phyloP scores from a whole-genome alignment of 2,113 vertebrate genomes.

The Osmerus eperlanus region DNA sequence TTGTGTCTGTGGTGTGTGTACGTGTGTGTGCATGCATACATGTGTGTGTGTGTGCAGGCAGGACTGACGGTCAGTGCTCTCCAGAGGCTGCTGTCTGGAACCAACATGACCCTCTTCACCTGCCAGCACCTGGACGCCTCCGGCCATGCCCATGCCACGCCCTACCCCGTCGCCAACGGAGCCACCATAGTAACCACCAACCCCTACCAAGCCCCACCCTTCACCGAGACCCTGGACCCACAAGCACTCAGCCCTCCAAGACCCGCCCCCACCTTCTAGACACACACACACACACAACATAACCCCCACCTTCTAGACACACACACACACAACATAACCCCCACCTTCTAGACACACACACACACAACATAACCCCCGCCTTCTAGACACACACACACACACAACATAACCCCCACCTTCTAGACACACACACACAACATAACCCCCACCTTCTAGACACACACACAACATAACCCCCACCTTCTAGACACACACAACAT shows the following conservation, averaged over 20 bases:
- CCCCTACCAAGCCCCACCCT: conserved; percentile 91
- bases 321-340: background rate
- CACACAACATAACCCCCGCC: background rate
- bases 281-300: background rate
- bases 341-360: too few species aligned
- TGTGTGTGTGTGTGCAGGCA: conserved; percentile 65
- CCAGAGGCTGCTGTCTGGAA: conserved; percentile 88
- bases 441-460: background rate
- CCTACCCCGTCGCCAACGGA: conserved; percentile 78
- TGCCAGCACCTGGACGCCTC: conserved; percentile 76
- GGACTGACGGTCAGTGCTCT: conserved; percentile 85
- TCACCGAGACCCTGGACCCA: conserved; percentile 87
- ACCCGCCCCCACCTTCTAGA: conserved; percentile 82
- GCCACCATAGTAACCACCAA: conserved; percentile 82
- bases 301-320: background rate
- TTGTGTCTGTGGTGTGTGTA: background rate
- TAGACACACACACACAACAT: background rate
- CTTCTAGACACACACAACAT: too few species aligned
- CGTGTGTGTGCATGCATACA: background rate
- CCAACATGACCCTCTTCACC: conserved; percentile 90
- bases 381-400: too few species aligned
- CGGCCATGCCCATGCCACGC: background rate
- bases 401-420: too few species aligned
- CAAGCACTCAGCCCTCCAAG: conserved; percentile 87
- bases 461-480: background rate